These are phyloP conservation scores for Dipus sagitta DNA, from an alignment of 2,797 vertebrate species.

Conservation along the genomic window DNA sequence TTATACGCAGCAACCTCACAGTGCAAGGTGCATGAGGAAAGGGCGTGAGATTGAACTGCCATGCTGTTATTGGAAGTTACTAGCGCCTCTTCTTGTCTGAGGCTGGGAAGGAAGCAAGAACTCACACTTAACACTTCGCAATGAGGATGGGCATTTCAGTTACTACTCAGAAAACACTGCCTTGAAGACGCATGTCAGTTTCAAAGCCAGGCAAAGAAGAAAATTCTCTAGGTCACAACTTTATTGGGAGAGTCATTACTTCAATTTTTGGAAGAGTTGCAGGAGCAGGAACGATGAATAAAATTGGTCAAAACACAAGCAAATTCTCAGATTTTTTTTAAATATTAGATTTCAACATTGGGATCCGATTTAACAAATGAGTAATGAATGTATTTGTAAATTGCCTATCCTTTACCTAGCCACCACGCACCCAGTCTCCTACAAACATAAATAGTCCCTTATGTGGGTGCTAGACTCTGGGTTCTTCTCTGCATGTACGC, in stretches of 20 bases:
- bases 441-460: background rate
- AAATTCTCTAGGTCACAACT: constrained; percentile 18
- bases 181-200: background rate
- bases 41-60: background rate
- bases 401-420: background rate
- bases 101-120: background rate
- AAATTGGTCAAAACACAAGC: constrained; percentile 35
- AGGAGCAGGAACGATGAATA: constrained; percentile 42
- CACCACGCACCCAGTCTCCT: background rate
- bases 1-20: background rate
- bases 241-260: constrained; percentile 13
- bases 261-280: constrained; percentile 53
- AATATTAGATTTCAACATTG: constrained; percentile 54
- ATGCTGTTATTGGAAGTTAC: background rate
- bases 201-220: constrained; percentile 20
- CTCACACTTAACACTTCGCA: background rate
- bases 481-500: background rate
- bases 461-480: background rate
- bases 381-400: constrained; percentile 29
- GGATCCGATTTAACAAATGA: constrained; percentile 33
- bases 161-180: constrained; percentile 29
- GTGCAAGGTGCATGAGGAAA: background rate
- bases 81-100: background rate
- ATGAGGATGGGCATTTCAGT: background rate
- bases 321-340: constrained; percentile 55